These are phyloP conservation scores for Laothoe populi DNA, from an alignment of 2,888 invertebrate species.

Conservation along the genomic window DNA sequence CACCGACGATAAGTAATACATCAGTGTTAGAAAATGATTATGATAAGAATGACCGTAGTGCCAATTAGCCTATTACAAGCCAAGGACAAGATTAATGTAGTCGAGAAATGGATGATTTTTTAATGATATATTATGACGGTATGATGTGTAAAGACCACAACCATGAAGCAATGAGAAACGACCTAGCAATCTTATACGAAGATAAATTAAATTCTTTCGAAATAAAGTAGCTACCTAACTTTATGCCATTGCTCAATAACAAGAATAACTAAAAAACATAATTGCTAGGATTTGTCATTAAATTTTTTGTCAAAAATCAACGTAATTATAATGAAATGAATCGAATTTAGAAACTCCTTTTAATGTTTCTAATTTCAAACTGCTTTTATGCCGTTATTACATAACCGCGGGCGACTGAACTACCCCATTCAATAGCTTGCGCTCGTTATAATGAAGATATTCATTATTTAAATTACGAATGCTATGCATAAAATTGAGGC, in stretches of 20 bases:
- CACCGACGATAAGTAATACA: background rate
- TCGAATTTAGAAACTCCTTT: background rate
- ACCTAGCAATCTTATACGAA: background rate
- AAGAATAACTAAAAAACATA: background rate
- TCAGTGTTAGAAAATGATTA: background rate
- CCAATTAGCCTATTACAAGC: background rate
- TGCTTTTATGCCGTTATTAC: background rate
- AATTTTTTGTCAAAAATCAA: background rate
- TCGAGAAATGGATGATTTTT: background rate
- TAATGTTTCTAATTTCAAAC: background rate
- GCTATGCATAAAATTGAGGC: background rate
- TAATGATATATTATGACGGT: background rate
- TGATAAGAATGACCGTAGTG: background rate
- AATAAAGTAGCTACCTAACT: background rate
- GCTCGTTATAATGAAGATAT: too few species aligned
- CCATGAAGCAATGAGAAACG: background rate
- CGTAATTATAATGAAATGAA: background rate
- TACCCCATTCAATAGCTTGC: too few species aligned
- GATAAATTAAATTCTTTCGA: background rate
- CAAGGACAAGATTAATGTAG: background rate
- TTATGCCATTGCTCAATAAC: background rate
- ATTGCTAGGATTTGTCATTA: background rate
- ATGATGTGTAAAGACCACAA: background rate
- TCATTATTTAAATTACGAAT: background rate
- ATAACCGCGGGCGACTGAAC: background rate